Evolutionary conservation across 2,113 vertebrate species (phyloP), one percentile per base, ranked within the genome.

Genomic region (Lanius collurio): DNA sequence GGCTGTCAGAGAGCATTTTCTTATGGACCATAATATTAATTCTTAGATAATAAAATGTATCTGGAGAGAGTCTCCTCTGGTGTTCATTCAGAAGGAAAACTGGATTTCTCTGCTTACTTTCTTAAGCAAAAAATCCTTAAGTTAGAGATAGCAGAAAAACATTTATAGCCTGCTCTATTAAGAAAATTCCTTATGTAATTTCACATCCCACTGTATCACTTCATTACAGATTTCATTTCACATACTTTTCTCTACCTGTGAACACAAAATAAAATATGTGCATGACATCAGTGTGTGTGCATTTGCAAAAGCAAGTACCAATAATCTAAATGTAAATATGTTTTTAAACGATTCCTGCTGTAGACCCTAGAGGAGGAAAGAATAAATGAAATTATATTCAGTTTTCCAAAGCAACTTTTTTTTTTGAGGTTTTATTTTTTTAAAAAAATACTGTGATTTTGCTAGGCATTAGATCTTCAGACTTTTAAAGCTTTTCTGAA

Each of bases 151-250:
- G 75, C 47, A 93, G 83, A 96, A 95, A 96, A 95, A 91, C 93
- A 95, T 97, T 96, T 93, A 87, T 97, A 96, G 95, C 90, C 74
- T 87, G 70, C 67, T 94, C 55, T 78, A 94, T 94, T 95, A 96
- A 74, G 93, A 95, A 79, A 95, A 93, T 83, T 96, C 86, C 83
- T 95, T 79, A 76, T 83, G 89, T 93, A 94, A 96, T 97, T 97
- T 97, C 94, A 93, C 73, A 78, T 96, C 71, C 68, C 73, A 62
- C 95, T 96, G 79, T 96, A 63, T 62, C 42, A 28, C 47, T 95
- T 92, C 78, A 74, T 93, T 64, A 44, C 59, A 67, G 81, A 76
- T 93, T 94, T 97, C 6, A 2, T 83, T 95, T 94, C 95, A 87
- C 87, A 59, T 86, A 53, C 28, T 60, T 93, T 96, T 96, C 71